phyloP scores from a whole-genome alignment of 92 coral and sea anemone genomes.

The Isaurus tuberculatus region DNA sequence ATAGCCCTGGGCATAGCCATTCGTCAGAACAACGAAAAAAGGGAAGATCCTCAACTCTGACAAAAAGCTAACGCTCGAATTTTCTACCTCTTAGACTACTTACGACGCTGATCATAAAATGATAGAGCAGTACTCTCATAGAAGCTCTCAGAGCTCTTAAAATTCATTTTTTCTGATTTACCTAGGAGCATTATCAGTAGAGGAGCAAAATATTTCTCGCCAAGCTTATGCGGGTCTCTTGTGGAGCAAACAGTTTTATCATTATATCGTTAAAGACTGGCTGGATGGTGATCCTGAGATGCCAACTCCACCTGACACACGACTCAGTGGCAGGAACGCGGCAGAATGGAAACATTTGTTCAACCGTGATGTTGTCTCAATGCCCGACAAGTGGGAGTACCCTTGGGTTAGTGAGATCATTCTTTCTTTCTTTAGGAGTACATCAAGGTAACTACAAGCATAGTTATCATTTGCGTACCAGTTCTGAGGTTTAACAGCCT shows the following conservation, averaged over 20 bases:
- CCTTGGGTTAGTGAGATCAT: conserved; percentile 80
- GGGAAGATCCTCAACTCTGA: no score
- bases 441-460: no score
- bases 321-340: conserved; percentile 81
- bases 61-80: no score
- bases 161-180: background rate
- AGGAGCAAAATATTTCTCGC: conserved; percentile 85
- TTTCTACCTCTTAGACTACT: no score
- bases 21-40: no score
- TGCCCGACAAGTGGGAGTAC: conserved; percentile 99
- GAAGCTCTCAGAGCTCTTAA: background rate
- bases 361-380: conserved; percentile 90
- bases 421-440: conserved; percentile 3
- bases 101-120: background rate
- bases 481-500: no score
- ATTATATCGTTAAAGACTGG: conserved; percentile 95
- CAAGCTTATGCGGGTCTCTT: conserved; percentile 96
- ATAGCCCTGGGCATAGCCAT: no score
- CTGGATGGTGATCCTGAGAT: conserved; percentile 84
- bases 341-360: conserved; percentile 90
- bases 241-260: conserved; percentile 99
- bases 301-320: conserved; percentile 81
- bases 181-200: conserved; percentile 64
- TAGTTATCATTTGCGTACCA: no score
- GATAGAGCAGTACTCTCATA: background rate